These are phyloP conservation scores for Fragum fragum DNA, from an alignment of 2,888 invertebrate species.

Conservation along the genomic window DNA sequence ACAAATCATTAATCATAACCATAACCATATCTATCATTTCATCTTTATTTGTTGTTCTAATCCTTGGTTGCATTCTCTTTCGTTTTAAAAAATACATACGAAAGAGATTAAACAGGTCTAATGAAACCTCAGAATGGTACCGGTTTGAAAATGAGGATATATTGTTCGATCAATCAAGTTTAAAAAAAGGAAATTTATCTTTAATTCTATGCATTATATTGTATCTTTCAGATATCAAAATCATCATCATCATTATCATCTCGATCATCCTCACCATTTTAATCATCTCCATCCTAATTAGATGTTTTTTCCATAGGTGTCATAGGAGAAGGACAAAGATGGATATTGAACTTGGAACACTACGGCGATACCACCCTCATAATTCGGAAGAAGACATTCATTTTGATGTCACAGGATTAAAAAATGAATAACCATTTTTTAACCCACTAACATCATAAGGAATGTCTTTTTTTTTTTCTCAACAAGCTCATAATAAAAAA, in stretches of 20 bases:
- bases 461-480: no score
- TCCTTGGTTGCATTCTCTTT: background rate
- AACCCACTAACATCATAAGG: no score
- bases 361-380: background rate
- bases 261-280: no score
- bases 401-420: background rate
- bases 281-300: no score
- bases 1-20: background rate
- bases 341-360: background rate
- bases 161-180: background rate
- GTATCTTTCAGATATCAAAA: no score
- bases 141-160: background rate
- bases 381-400: background rate
- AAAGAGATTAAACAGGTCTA: background rate
- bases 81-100: background rate
- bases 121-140: background rate
- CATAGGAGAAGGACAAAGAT: no score
- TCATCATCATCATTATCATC: no score
- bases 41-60: background rate
- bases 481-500: no score
- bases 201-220: background rate
- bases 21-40: conserved; percentile 15
- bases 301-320: no score
- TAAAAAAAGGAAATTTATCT: background rate
- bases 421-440: background rate